Evolutionary conservation across 53 echinoderm and acorn worm genomes (phyloP), one percentile per base, ranked within the genome.

Genomic region (Paracentrotus lividus): DNA sequence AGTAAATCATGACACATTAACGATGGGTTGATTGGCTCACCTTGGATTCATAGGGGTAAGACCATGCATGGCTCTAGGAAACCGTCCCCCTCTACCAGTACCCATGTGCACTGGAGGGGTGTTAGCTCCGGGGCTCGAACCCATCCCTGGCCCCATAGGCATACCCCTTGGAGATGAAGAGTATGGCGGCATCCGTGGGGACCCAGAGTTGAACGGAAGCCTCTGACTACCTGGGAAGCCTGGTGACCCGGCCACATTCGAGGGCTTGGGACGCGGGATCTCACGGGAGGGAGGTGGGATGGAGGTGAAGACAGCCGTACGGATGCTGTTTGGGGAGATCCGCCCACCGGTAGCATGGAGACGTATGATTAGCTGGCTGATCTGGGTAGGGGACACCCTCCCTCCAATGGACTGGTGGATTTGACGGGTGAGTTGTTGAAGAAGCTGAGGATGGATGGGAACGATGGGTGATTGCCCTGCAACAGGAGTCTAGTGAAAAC

Each of bases 21-120:
- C n/a, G n/a, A n/a, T n/a, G n/a, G n/a, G n/a, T n/a, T n/a, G 29
- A 1, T 58, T 21, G 0, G 8, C 65, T 84, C 69, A 95, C 95
- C 95, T 96, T 88, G 97, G 97, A 68, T 97, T 94, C 97, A 97
- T 97, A n/a, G 97, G 97, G 49, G 96, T 98, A 49, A 97, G 91
- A 40, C 96, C 96, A 94, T 94, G 90, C 49, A 90, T 95, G 21
- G 93, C 95, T 78, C 88, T 93, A 1, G 95, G 93, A 76, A 92
- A 94, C 61, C 90, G 84, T 23, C 69, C 51, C 49, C 91, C 91
- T 51, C 91, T 68, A 38, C 92, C 92, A 26, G 16, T 24, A 34
- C 84, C 92, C 94, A 85, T 93, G 85, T 44, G 95, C 90, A 65
- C 86, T 87, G 81, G 93, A 61, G 92, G 84, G 54, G 84, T 92